A percentile compares a stretch with the other conserved stretches of the same genome.
Evolutionary conservation across 2,113 vertebrate genomes (phyloP).

Genomic region (Hylia prasina): DNA sequence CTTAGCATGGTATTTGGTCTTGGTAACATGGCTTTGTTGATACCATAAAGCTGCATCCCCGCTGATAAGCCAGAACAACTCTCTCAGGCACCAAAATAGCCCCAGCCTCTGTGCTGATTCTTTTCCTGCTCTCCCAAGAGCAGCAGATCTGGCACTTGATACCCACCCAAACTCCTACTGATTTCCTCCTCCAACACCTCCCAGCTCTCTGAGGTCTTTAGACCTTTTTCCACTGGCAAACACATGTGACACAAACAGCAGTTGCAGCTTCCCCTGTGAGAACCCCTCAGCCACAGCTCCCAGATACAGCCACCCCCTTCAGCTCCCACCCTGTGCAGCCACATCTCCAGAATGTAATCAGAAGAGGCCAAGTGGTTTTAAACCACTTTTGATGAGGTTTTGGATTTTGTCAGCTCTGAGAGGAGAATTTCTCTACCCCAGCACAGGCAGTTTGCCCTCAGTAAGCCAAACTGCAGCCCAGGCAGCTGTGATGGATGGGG

Average conservation of each 20-base stretch:
- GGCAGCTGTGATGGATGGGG: neutral
- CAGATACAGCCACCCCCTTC: neutral
- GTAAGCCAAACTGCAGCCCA: neutral
- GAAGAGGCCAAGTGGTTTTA: neutral
- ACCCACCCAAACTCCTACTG: neutral
- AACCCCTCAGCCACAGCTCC: neutral
- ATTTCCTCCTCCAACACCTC: neutral
- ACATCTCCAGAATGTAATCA: neutral
- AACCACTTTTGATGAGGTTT: neutral
- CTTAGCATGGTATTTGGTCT: neutral
- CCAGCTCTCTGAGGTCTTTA: neutral
- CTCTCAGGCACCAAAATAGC: neutral
- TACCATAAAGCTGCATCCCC: neutral
- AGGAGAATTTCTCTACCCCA: neutral
- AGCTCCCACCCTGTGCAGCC: accelerated
- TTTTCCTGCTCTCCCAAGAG: neutral
- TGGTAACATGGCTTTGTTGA: neutral
- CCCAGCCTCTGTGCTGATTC: neutral
- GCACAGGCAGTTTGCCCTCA: neutral
- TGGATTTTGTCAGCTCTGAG: neutral
- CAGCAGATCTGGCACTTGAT: neutral
- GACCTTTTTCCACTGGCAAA: neutral
- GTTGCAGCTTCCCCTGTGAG: neutral
- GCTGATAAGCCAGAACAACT: neutral
- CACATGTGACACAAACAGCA: neutral